These are phyloP conservation scores for Turritopsis rubra DNA, from an alignment of 30 jellyfish, hydroid and myxozoan genomes.

Conservation along the genomic window DNA sequence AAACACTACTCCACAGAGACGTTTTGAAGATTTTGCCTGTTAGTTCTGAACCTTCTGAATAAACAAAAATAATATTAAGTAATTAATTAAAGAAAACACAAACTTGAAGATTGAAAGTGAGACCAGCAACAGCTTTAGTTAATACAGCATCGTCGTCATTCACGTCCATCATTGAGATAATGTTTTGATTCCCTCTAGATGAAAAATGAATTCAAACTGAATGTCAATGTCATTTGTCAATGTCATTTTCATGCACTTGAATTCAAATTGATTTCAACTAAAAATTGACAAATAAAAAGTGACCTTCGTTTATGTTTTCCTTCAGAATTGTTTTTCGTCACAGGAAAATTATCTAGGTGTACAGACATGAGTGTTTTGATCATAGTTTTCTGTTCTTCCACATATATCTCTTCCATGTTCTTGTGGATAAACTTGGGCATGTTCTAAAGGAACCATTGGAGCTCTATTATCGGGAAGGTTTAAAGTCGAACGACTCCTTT, in stretches of 20 bases:
- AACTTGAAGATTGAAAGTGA: conserved; percentile 72
- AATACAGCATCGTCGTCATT: conserved; percentile 63
- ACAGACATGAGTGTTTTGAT: conserved; percentile 64
- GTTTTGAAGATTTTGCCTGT: no score
- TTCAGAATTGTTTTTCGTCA: conserved; percentile 77
- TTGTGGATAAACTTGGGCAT: conserved; percentile 84
- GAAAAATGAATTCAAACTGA: no score
- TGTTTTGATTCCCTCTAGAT: neutral
- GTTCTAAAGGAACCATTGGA: no score
- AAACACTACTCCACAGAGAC: no score
- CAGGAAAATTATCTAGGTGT: conserved; percentile 79
- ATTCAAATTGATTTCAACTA: neutral
- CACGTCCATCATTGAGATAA: conserved; percentile 82
- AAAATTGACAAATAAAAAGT: neutral
- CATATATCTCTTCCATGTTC: conserved; percentile 75
- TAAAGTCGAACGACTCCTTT: no score
- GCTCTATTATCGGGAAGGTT: no score
- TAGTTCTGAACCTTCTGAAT: no score
- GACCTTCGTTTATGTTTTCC: conserved; percentile 28
- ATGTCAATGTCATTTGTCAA: no score
- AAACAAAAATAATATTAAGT: neutral
- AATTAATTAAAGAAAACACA: neutral
- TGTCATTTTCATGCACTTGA: no score
- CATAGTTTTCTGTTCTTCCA: conserved; percentile 72
- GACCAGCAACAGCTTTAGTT: conserved; percentile 35